Evolutionary conservation across 2,113 vertebrate species (phyloP), one percentile per base, ranked within the genome.

Genomic region (Labrus mixtus): DNA sequence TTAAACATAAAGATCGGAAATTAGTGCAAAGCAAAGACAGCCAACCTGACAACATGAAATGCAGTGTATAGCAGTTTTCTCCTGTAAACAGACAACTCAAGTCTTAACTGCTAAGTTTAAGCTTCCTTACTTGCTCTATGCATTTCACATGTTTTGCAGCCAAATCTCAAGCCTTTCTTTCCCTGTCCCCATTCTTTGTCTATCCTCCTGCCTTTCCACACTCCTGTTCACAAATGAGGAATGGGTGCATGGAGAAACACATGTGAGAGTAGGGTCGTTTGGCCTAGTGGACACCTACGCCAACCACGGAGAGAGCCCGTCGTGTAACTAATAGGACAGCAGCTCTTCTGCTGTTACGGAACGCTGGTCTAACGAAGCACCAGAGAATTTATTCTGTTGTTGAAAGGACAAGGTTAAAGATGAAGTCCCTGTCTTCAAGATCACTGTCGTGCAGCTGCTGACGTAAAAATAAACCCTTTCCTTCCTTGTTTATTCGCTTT

Each of bases 331-430:
- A 79, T 33, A 55, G 51, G 41, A 62, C 58, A 45, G 41, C 25
- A 78, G 29, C 37, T 51, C 3, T 70, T 67, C 36, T 6, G 19
- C 43, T 53, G 11, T 59, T 64, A 16, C 3, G 0, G 48, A 73
- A 77, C 41, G 39, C 58, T 55, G 12, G 13, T 59, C 15, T 43
- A 36, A 65, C 22, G 65, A 71, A 55, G 48, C 45, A 62, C 25
- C 8, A 4, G 19, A 57, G 36, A 56, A 70, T 67, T 70, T 22
- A 74, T 63, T 50, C 56, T 46, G 10, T n/a, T 68, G 62, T 25
- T 71, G 50, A 73, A 73, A 55, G 48, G 54, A 69, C 63, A 78
- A 78, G 55, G 65, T 54, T 67, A 48, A 63, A 62, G 66, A 37
- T 43, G 46, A 68, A 33, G 41, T 22, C 33, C 8, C 48, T 58